Evolutionary conservation across 2,797 vertebrate genomes (phyloP).

Genomic region (Mastacembelus armatus): DNA sequence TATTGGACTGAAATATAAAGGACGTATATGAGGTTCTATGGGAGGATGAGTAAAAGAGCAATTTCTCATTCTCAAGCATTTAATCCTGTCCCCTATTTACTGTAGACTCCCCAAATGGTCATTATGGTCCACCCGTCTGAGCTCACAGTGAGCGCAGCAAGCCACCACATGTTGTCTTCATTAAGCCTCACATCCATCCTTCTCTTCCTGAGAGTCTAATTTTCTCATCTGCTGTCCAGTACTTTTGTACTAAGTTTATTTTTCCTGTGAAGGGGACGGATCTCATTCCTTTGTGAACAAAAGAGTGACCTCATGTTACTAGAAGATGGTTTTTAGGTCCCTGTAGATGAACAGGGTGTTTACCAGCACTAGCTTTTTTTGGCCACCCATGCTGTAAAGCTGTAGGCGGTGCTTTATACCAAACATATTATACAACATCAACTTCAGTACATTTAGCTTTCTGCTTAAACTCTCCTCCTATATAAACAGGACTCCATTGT

Average conservation of each 20-base stretch:
- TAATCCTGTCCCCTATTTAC: constrained; percentile 15
- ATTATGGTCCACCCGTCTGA: constrained; percentile 27
- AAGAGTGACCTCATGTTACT: not conserved
- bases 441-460: no score
- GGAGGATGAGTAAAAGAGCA: not conserved
- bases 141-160: constrained; percentile 22
- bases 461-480: no score
- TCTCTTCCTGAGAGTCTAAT: constrained; percentile 27
- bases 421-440: not conserved
- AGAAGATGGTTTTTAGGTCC: not conserved
- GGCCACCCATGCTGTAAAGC: no score
- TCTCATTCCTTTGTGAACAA: not conserved
- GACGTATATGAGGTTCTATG: constrained; percentile 13
- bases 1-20: constrained; percentile 36
- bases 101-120: constrained; percentile 17
- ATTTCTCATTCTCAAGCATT: constrained; percentile 10
- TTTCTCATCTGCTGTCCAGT: constrained; percentile 47
- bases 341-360: not conserved
- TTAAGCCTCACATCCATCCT: constrained; percentile 41
- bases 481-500: no score
- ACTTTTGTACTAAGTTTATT: constrained; percentile 42
- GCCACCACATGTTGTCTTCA: constrained; percentile 46
- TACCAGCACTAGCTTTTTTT: not conserved
- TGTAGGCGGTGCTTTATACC: not conserved
- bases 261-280: constrained; percentile 9